Evolutionary conservation across 2,113 vertebrate genomes (phyloP).

Genomic region (Lophura nycthemera): DNA sequence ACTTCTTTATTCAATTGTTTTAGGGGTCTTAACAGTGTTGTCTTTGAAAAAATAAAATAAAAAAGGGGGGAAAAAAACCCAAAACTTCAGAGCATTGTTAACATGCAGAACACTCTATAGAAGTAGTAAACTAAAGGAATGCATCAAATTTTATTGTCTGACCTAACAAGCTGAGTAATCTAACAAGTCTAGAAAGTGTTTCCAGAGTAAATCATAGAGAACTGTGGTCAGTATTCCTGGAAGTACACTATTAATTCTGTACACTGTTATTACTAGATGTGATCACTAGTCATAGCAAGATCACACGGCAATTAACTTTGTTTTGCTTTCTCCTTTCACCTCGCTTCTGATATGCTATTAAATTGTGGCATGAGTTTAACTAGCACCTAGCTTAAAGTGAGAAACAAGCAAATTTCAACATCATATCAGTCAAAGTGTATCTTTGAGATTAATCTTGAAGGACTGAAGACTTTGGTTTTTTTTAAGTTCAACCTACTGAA

Average conservation of each 20-base stretch:
- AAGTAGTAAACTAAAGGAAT: neutral
- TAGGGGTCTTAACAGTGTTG: neutral
- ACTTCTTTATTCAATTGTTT: neutral
- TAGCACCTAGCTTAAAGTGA: neutral
- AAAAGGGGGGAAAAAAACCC: neutral
- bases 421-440: neutral
- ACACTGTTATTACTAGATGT: neutral
- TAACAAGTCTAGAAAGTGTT: conserved; percentile 53
- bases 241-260: neutral
- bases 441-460: neutral
- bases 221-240: conserved; percentile 47
- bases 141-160: neutral
- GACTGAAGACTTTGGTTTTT: neutral
- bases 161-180: conserved; percentile 56
- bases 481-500: neutral
- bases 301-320: neutral
- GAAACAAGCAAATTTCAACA: neutral
- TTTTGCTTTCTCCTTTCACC: conserved; percentile 18
- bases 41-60: neutral
- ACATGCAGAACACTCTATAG: neutral
- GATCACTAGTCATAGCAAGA: conserved; percentile 42
- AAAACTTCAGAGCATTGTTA: neutral
- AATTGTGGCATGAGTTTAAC: neutral
- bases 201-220: conserved; percentile 45
- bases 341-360: fast-evolving